These are phyloP conservation scores for Rhinatrema bivittatum DNA, from an alignment of 2,797 vertebrate species.

Conservation along the genomic window DNA sequence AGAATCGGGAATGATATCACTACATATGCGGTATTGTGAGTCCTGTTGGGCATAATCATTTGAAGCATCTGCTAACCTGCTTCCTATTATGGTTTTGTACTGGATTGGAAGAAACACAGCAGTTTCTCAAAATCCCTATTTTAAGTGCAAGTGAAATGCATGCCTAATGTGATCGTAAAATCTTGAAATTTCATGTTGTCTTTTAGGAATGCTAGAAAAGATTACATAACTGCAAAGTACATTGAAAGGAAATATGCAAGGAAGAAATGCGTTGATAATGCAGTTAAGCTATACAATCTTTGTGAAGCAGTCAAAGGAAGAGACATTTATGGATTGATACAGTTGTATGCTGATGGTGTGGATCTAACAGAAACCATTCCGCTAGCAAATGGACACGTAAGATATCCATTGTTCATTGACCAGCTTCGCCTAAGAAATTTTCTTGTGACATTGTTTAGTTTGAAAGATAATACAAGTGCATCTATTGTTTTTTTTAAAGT, in stretches of 20 bases:
- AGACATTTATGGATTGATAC: constrained; percentile 86
- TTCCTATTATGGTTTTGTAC: too few relatives aligned
- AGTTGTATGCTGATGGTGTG: constrained; percentile 86
- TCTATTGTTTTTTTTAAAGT: too few relatives aligned
- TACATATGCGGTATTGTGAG: too few relatives aligned
- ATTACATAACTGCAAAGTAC: constrained; percentile 96
- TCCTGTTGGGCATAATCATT: too few relatives aligned
- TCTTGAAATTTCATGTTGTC: constrained; percentile 1
- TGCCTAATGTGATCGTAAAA: too few relatives aligned
- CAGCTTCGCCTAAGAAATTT: background rate
- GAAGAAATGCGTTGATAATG: constrained; percentile 66
- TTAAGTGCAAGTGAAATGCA: too few relatives aligned
- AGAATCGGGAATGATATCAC: too few relatives aligned
- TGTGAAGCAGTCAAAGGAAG: constrained; percentile 89
- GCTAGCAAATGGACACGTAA: constrained; percentile 91
- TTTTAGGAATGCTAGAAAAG: constrained; percentile 92
- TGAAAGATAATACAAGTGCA: too few relatives aligned
- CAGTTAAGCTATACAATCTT: constrained; percentile 76
- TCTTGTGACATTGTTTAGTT: too few relatives aligned
- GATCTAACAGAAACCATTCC: constrained; percentile 95
- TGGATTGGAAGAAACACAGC: too few relatives aligned
- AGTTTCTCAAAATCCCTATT: too few relatives aligned
- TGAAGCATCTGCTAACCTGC: too few relatives aligned
- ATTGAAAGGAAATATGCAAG: constrained; percentile 84
- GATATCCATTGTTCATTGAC: constrained; percentile 25